These are phyloP conservation scores for Conomelus anceps DNA, from an alignment of 2,888 invertebrate genomes.

Conservation along the genomic window DNA sequence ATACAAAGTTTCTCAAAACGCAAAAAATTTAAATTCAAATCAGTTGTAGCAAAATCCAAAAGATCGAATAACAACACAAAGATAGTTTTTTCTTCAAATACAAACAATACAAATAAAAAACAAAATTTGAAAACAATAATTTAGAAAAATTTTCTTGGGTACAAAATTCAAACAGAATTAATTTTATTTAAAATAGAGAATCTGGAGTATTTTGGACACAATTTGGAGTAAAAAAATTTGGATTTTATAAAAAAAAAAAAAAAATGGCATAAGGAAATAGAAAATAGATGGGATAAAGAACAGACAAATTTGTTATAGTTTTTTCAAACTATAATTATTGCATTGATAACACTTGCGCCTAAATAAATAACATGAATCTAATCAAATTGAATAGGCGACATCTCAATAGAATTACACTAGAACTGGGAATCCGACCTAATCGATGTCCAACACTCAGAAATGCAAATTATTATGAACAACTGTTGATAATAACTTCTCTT, in stretches of 20 bases:
- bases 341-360: background rate
- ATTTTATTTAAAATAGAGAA: background rate
- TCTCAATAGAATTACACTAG: background rate
- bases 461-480: background rate
- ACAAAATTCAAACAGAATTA: background rate
- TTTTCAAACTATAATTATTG: background rate
- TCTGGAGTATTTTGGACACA: background rate
- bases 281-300: background rate
- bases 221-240: background rate
- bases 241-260: too few species aligned
- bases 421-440: background rate
- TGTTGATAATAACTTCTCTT: too few species aligned
- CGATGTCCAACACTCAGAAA: background rate
- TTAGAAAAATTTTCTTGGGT: background rate
- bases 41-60: too few species aligned
- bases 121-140: background rate
- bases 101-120: background rate
- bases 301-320: background rate
- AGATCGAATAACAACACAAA: too few species aligned
- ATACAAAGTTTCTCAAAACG: background rate
- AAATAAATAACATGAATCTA: background rate
- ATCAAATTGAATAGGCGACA: background rate
- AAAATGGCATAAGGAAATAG: background rate
- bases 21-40: background rate
- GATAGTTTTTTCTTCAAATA: background rate